These are phyloP conservation scores for Phasianus colchicus DNA, from an alignment of 2,113 vertebrate genomes.

Conservation along the genomic window DNA sequence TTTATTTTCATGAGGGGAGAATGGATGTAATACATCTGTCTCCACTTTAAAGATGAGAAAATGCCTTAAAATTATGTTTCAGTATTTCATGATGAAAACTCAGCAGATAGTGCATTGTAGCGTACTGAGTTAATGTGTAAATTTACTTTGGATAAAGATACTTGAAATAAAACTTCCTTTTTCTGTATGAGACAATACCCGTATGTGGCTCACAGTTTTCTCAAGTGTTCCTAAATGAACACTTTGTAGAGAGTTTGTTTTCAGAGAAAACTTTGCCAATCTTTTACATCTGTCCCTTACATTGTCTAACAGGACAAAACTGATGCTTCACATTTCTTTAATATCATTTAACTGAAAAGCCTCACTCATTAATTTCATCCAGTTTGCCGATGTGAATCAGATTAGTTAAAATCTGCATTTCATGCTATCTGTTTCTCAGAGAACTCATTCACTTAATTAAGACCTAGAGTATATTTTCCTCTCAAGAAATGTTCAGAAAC, in stretches of 20 bases:
- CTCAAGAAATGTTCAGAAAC: neutral
- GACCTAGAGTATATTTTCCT: neutral
- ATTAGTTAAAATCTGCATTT: neutral
- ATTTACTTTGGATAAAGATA: neutral
- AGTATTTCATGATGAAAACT: neutral
- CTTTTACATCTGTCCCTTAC: neutral
- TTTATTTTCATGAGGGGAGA: neutral
- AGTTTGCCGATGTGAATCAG: neutral
- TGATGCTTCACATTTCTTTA: neutral
- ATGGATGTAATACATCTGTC: neutral
- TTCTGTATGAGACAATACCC: neutral
- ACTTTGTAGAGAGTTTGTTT: neutral
- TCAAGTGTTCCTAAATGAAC: neutral
- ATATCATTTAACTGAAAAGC: neutral
- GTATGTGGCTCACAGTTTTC: neutral
- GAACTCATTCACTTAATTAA: neutral
- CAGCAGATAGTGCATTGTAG: neutral
- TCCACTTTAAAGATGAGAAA: neutral
- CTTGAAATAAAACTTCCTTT: neutral
- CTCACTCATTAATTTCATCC: neutral
- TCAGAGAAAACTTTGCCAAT: neutral
- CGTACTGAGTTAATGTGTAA: neutral
- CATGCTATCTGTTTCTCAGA: neutral
- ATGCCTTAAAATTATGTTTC: neutral
- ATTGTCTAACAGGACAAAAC: neutral